These are phyloP conservation scores for Protaetia brevitarsis DNA, from an alignment of 1,140 invertebrate species.

Conservation along the genomic window DNA sequence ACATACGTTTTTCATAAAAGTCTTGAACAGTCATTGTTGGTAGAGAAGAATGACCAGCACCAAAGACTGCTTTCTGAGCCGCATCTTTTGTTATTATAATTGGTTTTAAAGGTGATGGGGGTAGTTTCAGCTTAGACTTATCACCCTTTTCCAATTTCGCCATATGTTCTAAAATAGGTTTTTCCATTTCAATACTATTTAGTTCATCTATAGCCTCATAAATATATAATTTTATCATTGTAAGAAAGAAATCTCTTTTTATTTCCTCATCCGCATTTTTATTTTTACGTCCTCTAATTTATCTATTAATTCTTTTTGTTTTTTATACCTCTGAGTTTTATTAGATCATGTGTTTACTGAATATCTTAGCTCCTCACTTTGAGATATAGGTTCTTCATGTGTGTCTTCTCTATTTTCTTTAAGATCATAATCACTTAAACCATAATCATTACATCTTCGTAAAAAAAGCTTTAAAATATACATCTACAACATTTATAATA, in stretches of 20 bases:
- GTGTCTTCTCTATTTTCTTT: constrained; percentile 27
- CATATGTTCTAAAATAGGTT: constrained; percentile 71
- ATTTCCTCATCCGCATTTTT: constrained; percentile 74
- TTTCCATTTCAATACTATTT: constrained; percentile 67
- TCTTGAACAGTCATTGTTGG: constrained; percentile 92
- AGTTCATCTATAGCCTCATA: constrained; percentile 76
- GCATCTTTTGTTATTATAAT: constrained; percentile 90
- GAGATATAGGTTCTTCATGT: constrained; percentile 28
- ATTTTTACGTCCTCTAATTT: constrained; percentile 65
- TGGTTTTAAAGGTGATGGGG: constrained; percentile 65
- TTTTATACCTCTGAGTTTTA: constrained; percentile 77
- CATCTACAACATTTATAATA: constrained; percentile 68
- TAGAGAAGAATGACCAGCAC: constrained; percentile 89
- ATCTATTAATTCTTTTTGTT: constrained; percentile 75
- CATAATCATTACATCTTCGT: constrained; percentile 74
- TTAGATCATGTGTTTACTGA: constrained; percentile 58
- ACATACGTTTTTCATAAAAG: constrained; percentile 91
- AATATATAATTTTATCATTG: constrained; percentile 72
- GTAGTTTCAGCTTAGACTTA: constrained; percentile 47
- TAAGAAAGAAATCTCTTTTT: constrained; percentile 79
- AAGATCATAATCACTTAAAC: constrained; percentile 58
- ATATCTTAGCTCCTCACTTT: constrained; percentile 45
- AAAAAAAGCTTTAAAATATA: constrained; percentile 86
- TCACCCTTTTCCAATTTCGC: constrained; percentile 51
- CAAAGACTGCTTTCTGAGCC: constrained; percentile 90